phyloP scores from a whole-genome alignment of 1,140 invertebrate genomes.

The Sinella curviseta region DNA sequence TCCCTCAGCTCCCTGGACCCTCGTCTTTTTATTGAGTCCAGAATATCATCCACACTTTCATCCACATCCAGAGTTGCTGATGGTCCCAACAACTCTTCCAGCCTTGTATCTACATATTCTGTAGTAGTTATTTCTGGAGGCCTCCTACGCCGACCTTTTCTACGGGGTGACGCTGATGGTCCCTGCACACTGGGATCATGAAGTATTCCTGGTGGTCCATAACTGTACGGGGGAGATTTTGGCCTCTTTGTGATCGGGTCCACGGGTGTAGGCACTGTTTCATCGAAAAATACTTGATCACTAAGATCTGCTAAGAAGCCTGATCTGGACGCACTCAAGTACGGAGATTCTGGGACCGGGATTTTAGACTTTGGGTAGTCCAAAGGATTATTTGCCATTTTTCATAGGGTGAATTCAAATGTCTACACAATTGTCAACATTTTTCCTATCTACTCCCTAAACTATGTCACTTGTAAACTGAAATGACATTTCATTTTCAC shows the following conservation, averaged over 20 bases:
- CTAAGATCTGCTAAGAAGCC: slow-evolving; percentile 44
- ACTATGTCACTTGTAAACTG: not conserved
- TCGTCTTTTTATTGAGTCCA: slow-evolving; percentile 5
- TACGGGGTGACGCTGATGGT: not conserved
- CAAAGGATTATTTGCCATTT: slow-evolving; percentile 26
- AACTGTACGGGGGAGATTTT: slow-evolving; percentile 39
- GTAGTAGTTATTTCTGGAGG: not conserved
- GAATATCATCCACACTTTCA: slow-evolving; percentile 33
- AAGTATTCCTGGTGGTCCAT: slow-evolving; percentile 36
- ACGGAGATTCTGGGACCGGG: slow-evolving; percentile 46
- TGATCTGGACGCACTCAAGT: slow-evolving; percentile 32
- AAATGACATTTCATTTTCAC: no score
- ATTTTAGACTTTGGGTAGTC: slow-evolving; percentile 42
- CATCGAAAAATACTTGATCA: slow-evolving; percentile 48
- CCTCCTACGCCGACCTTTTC: slow-evolving; percentile 22
- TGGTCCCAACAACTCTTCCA: slow-evolving; percentile 42
- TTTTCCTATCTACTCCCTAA: no score
- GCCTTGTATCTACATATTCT: slow-evolving; percentile 38
- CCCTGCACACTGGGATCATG: slow-evolving; percentile 15
- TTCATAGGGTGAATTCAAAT: no score
- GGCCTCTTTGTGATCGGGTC: slow-evolving; percentile 29
- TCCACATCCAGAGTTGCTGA: slow-evolving; percentile 23
- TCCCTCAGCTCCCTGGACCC: slow-evolving; percentile 17
- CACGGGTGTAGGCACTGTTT: slow-evolving; percentile 28
- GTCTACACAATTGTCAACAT: not conserved